Conservation (phyloP, 2,888 invertebrate genomes). For the Drosophila maculinotata region DNA sequence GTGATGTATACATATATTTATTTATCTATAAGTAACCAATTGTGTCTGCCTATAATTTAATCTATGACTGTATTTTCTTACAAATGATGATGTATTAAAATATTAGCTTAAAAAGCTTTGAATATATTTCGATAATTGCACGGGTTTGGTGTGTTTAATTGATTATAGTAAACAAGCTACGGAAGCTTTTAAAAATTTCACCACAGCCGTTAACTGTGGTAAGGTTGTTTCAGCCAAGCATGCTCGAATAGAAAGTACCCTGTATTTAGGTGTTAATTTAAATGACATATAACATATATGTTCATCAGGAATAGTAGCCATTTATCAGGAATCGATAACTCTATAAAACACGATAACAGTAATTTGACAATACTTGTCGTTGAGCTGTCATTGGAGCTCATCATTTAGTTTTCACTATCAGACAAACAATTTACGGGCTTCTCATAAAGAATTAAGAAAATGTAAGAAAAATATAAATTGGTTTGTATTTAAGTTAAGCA, state of each 20-base stretch:
- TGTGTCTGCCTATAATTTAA: background rate
- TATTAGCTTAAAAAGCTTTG: background rate
- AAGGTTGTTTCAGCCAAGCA: too few relatives aligned
- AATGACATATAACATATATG: too few relatives aligned
- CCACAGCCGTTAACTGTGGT: too few relatives aligned
- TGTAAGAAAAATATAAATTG: slow-evolving; percentile 4
- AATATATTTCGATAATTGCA: background rate
- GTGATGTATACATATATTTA: slow-evolving; percentile 35
- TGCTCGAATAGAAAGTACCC: too few relatives aligned
- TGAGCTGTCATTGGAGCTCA: slow-evolving; percentile 18
- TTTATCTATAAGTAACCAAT: background rate
- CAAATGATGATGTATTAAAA: background rate
- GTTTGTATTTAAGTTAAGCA: background rate
- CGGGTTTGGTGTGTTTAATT: too few relatives aligned
- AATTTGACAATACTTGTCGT: background rate
- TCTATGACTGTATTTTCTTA: background rate
- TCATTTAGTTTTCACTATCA: slow-evolving; percentile 17
- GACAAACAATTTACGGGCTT: background rate
- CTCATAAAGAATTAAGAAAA: slow-evolving; percentile 5
- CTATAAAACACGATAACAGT: background rate
- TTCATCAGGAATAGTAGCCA: background rate
- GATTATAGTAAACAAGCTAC: too few relatives aligned
- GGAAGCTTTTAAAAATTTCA: too few relatives aligned
- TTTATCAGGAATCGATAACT: background rate
- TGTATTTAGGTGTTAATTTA: too few relatives aligned